A percentile compares a stretch with the other conserved stretches of the same genome.
Conservation (phyloP, 2,888 invertebrate genomes). For the Asteroscopus sphinx region DNA sequence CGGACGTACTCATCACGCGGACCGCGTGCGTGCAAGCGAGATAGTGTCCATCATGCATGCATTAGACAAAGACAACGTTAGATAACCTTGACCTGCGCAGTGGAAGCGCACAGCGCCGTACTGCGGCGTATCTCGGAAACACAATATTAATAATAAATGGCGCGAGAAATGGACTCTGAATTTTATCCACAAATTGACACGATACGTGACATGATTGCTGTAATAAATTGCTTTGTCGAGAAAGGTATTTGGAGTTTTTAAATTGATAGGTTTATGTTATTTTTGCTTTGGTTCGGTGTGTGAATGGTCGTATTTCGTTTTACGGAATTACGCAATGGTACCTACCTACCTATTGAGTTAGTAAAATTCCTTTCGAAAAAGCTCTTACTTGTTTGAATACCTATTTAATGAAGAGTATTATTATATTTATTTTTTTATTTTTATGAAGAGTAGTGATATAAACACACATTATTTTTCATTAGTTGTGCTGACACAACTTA, state of each 20-base stretch:
- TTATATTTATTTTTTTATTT: too few species aligned
- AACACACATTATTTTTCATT: too few species aligned
- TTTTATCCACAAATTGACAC: conserved; percentile 57
- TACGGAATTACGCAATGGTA: too few species aligned
- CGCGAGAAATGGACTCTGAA: conserved; percentile 62
- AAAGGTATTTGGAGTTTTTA: conserved; percentile 41
- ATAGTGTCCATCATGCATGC: conserved; percentile 43
- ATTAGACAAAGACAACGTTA: conserved; percentile 64
- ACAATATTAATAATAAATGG: conserved; percentile 66
- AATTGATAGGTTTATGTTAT: conserved; percentile 47
- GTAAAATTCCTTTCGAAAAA: too few species aligned
- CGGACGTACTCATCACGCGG: conserved; percentile 67
- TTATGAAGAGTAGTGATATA: too few species aligned
- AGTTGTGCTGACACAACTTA: too few species aligned
- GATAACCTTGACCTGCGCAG: conserved; percentile 82
- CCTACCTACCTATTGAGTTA: too few species aligned
- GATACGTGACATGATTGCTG: conserved; percentile 45
- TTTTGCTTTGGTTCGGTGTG: conserved; percentile 19
- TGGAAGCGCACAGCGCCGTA: conserved; percentile 64
- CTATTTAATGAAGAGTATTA: too few species aligned
- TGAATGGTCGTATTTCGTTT: conserved; percentile 6
- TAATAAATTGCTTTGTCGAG: conserved; percentile 47
- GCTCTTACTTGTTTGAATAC: too few species aligned
- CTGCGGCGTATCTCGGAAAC: conserved; percentile 59
- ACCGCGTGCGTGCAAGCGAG: conserved; percentile 57